A percentile compares a stretch with the other conserved stretches of the same genome.
phyloP scores from a whole-genome alignment of 2,113 vertebrate species.

The Columba livia region DNA sequence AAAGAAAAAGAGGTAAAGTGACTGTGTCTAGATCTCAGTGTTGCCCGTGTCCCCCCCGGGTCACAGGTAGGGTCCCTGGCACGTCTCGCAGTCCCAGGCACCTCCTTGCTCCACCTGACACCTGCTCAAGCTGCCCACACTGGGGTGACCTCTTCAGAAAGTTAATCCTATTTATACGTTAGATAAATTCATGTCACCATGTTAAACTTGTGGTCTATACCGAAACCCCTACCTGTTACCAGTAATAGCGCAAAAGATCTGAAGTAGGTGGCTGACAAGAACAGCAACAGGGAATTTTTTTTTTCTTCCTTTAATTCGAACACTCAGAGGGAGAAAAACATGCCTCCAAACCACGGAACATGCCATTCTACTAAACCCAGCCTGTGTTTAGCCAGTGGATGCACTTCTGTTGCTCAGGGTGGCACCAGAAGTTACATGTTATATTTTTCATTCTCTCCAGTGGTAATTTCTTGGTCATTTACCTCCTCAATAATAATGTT shows the following conservation, averaged over 20 bases:
- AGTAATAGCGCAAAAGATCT: not conserved
- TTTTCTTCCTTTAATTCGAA: slow-evolving; percentile 26
- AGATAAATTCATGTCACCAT: not conserved
- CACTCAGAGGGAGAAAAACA: slow-evolving; percentile 18
- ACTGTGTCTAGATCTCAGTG: not conserved
- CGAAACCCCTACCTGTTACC: not conserved
- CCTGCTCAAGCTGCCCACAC: not conserved
- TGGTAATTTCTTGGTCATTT: slow-evolving; percentile 48
- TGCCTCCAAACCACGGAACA: slow-evolving; percentile 34
- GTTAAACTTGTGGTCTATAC: not conserved
- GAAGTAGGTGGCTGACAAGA: slow-evolving; percentile 41
- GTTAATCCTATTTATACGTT: not conserved
- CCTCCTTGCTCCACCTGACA: not conserved
- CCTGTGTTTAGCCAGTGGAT: slow-evolving; percentile 9
- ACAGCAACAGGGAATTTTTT: not conserved
- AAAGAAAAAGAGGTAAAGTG: not conserved
- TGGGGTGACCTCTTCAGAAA: not conserved
- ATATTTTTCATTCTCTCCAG: slow-evolving; percentile 48
- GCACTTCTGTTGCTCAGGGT: slow-evolving; percentile 26
- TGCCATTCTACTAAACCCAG: not conserved
- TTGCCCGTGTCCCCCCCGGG: not conserved
- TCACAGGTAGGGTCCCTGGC: not conserved
- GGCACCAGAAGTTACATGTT: slow-evolving; percentile 40
- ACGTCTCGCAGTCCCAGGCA: accelerated
- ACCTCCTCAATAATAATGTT: slow-evolving; percentile 53